Conservation (phyloP, 1,140 invertebrate species). For the Tenebrio molitor region DNA sequence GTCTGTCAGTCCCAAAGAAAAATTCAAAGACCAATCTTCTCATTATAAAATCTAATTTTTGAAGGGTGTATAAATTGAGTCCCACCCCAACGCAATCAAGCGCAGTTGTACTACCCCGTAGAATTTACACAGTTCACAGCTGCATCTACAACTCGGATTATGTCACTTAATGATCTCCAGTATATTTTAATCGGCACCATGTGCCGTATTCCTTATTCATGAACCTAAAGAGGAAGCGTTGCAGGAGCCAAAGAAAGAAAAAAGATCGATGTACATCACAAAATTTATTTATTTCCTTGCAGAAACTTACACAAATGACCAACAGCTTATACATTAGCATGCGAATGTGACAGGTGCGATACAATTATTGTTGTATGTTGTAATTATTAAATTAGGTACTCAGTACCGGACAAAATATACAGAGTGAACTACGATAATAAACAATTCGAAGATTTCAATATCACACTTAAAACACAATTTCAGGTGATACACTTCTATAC, state of each 20-base stretch:
- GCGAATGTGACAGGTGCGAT: slow-evolving; percentile 17
- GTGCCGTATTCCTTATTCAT: not conserved
- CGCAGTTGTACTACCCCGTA: no score
- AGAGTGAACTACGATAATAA: not conserved
- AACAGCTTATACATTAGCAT: slow-evolving; percentile 35
- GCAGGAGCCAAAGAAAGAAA: no score
- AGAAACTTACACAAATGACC: slow-evolving; percentile 39
- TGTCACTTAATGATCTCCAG: no score
- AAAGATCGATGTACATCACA: no score
- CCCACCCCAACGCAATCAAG: no score
- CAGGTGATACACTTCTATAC: slow-evolving; percentile 19
- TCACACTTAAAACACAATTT: slow-evolving; percentile 22
- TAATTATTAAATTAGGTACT: slow-evolving; percentile 9
- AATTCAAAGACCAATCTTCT: no score
- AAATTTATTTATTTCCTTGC: slow-evolving; percentile 33
- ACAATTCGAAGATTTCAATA: not conserved
- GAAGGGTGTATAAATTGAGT: no score
- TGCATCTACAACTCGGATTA: no score
- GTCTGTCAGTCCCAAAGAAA: no score
- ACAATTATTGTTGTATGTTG: not conserved
- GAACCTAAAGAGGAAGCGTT: no score
- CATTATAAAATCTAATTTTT: no score
- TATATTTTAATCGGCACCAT: not conserved
- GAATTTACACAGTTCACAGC: no score
- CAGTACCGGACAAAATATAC: slow-evolving; percentile 5